phyloP scores from a whole-genome alignment of 2,113 vertebrate genomes.

The Rana temporaria region DNA sequence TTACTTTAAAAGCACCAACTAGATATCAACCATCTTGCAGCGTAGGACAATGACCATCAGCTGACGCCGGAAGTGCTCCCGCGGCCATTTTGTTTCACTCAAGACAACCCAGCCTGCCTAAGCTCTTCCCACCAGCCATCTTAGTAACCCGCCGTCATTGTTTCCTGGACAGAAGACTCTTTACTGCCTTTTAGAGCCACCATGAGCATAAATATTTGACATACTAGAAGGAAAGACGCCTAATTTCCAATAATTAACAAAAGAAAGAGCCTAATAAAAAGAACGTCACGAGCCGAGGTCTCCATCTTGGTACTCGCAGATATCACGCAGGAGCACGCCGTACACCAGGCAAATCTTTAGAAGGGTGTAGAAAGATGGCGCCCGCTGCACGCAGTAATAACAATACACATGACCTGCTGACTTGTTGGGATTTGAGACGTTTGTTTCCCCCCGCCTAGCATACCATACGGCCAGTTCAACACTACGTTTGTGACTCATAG shows the following conservation, averaged over 20 bases:
- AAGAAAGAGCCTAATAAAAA: neutral
- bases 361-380: conserved; percentile 27
- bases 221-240: no score
- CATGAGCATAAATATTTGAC: no score
- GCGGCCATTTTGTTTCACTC: conserved; percentile 44
- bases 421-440: no score
- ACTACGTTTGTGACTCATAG: neutral
- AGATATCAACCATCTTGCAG: conserved; percentile 1
- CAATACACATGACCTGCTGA: neutral
- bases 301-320: conserved; percentile 15
- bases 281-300: neutral
- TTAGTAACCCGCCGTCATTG: neutral
- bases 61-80: conserved; percentile 7
- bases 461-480: no score
- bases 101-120: neutral
- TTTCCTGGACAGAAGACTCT: neutral
- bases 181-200: no score
- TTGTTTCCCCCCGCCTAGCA: no score
- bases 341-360: neutral
- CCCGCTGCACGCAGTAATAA: neutral
- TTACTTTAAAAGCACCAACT: no score
- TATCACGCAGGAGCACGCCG: neutral
- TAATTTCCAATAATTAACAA: neutral
- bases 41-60: no score
- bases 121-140: conserved; percentile 26